phyloP scores from a whole-genome alignment of 1,140 invertebrate genomes.

The Drosophila lini region DNA sequence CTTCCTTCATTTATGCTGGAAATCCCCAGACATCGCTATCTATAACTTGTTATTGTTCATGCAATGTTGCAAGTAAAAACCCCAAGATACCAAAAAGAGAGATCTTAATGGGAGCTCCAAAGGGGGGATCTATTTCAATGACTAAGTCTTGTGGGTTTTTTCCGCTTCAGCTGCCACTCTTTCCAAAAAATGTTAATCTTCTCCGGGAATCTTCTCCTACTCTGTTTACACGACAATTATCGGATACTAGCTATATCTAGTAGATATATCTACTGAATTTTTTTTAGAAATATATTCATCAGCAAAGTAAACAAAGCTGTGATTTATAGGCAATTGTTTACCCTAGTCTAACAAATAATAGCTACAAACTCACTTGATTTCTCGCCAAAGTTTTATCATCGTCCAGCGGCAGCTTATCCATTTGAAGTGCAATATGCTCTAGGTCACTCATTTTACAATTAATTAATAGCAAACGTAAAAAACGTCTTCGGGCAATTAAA shows the following conservation, averaged over 20 bases:
- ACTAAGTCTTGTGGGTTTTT: conserved; percentile 33
- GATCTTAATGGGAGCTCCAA: background rate
- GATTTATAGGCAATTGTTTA: conserved; percentile 21
- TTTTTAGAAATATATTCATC: conserved; percentile 1
- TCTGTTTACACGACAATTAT: conserved; percentile 31
- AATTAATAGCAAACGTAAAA: conserved; percentile 29
- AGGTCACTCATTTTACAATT: conserved; percentile 57
- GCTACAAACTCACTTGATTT: conserved; percentile 50
- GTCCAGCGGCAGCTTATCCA: conserved; percentile 47
- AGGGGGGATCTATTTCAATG: conserved; percentile 19
- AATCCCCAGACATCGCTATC: background rate
- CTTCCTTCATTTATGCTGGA: background rate
- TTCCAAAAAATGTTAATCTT: conserved; percentile 5
- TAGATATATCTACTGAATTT: background rate
- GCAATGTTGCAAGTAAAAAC: conserved; percentile 6
- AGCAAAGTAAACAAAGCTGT: conserved; percentile 9
- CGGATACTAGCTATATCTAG: background rate
- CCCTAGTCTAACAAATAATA: background rate
- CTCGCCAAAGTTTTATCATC: conserved; percentile 30
- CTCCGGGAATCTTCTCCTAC: background rate
- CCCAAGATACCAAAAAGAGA: background rate
- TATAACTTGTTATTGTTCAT: background rate
- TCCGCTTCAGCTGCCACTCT: conserved; percentile 23
- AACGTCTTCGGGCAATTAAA: conserved; percentile 30
- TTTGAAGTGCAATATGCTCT: conserved; percentile 57